Evolutionary conservation across 2,888 invertebrate species (phyloP), one percentile per base, ranked within the genome.

Genomic region (Apodemia zela): DNA sequence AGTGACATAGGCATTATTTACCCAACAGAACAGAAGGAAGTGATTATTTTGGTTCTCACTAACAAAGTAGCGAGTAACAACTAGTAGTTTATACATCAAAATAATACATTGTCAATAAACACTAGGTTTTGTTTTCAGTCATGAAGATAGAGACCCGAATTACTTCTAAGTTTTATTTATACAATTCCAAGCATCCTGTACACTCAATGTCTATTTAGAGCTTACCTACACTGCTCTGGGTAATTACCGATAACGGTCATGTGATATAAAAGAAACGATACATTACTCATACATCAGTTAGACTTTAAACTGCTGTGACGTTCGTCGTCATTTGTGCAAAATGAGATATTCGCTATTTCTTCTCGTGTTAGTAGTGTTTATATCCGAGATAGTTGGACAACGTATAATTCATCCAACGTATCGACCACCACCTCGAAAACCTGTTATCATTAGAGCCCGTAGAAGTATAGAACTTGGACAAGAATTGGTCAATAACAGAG

Each of bases 381-480:
- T 21, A 10, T 4, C 25, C 2, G 54, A 54, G 18, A 25, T 54
- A 54, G 54, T 54, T 6, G 54, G 54, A 25, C 54, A 54, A 54
- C 15, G 1, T 13, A 54, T 54, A 11, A 54, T 54, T 13, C 54
- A 5, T 21, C 25, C 54, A 54, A 54, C 54, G 1, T 54, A 54
- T 21, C 13, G 54, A 54, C 54, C 54, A 54, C 54, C 54, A 4
- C 54, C 13, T 25, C 8, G 21, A 25, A 54, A 54, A 25, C 54
- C 21, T 21, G 21, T 54, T 6, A 21, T 54, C 6, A 6, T 54
- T 13, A 25, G 54, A 25, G 54, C 13, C 2, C 54, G 54, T 13
- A 54, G 54, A 54, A 21, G 15, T 54, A 15, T 51, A 2, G 51
- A 54, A 21, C 54, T 4, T 51, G 51, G 51, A 51, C 21, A 51